phyloP scores from a whole-genome alignment of 2,888 invertebrate species.

The Trissonchulus latispiculum region DNA sequence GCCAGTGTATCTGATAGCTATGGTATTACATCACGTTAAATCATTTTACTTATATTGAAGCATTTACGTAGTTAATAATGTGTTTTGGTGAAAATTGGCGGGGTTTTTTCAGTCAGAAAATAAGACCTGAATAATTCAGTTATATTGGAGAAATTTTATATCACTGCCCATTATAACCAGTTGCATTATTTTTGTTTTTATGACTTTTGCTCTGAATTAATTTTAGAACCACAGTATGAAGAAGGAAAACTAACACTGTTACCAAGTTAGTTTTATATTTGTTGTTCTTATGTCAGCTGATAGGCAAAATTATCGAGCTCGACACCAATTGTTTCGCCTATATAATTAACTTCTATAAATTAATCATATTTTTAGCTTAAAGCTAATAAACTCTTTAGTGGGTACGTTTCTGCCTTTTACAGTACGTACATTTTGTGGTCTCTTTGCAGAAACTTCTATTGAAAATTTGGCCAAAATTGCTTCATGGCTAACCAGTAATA shows the following conservation, averaged over 20 bases:
- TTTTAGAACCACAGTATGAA: too few species aligned
- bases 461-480: constrained; percentile 16
- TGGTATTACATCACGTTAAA: constrained; percentile 50
- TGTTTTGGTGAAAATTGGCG: not conserved
- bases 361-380: too few species aligned
- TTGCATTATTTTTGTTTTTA: not conserved
- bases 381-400: too few species aligned
- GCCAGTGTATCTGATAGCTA: constrained; percentile 77
- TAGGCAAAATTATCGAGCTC: too few species aligned
- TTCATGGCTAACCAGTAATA: constrained; percentile 18
- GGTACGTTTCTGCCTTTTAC: too few species aligned
- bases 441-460: constrained; percentile 1
- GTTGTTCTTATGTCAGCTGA: too few species aligned
- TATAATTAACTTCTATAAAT: not conserved
- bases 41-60: not conserved
- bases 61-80: not conserved
- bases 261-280: constrained; percentile 8
- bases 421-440: too few species aligned
- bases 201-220: not conserved
- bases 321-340: not conserved
- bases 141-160: too few species aligned
- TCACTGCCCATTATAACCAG: too few species aligned
- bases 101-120: too few species aligned
- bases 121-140: too few species aligned
- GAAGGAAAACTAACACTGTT: constrained; percentile 2